Conservation (phyloP, 2,888 invertebrate genomes). For the Drosophila emarginata region DNA sequence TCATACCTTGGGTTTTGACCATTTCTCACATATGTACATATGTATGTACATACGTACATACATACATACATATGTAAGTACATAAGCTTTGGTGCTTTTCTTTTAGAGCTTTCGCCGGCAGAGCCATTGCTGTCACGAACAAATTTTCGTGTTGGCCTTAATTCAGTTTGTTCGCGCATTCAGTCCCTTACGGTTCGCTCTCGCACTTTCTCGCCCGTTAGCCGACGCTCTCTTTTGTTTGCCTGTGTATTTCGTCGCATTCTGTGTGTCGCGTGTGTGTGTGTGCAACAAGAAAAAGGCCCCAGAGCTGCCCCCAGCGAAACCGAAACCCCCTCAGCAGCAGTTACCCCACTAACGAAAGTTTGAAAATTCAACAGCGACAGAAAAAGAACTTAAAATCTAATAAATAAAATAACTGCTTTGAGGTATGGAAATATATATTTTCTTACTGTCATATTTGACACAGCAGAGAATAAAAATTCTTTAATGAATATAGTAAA, state of each 20-base stretch:
- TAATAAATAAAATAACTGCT: conserved; percentile 13
- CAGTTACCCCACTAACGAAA: conserved; percentile 10
- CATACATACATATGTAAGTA: background rate
- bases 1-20: conserved; percentile 22
- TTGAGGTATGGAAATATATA: background rate
- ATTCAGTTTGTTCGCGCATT: conserved; percentile 68
- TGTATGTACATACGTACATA: background rate
- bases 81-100: conserved; percentile 7
- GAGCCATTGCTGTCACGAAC: conserved; percentile 43
- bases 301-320: conserved; percentile 3
- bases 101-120: conserved; percentile 55
- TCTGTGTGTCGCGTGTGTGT: conserved; percentile 15
- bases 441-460: background rate
- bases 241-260: conserved; percentile 2
- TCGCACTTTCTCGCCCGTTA: conserved; percentile 26
- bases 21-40: conserved; percentile 13
- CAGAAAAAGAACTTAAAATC: conserved; percentile 3
- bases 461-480: background rate
- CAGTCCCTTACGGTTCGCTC: conserved; percentile 57
- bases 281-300: conserved; percentile 18
- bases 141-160: conserved; percentile 57
- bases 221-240: conserved; percentile 21
- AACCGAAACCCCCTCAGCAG: conserved; percentile 9
- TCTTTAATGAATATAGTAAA: background rate
- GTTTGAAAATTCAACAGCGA: conserved; percentile 10